phyloP scores from a whole-genome alignment of 2,888 invertebrate genomes.

The Sarcophaga rosellei region DNA sequence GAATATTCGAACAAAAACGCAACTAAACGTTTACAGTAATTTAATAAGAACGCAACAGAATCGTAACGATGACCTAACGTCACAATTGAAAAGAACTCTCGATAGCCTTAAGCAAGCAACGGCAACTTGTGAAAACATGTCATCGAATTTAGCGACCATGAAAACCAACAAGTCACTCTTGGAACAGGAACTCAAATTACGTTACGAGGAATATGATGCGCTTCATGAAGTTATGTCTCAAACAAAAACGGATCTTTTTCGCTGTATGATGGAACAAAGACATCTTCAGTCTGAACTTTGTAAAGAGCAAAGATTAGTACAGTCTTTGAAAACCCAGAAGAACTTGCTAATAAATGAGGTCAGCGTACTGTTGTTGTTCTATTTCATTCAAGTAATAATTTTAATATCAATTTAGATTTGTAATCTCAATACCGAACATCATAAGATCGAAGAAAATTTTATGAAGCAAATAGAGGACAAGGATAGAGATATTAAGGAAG shows the following conservation, averaged over 20 bases:
- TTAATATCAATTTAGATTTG: conserved; percentile 61
- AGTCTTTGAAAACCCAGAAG: conserved; percentile 72
- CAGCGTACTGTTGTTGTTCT: background rate
- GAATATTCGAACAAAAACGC: conserved; percentile 73
- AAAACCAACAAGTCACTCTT: conserved; percentile 71
- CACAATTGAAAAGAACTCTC: conserved; percentile 71
- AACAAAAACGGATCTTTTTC: conserved; percentile 72
- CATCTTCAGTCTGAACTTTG: conserved; percentile 70
- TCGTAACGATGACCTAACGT: conserved; percentile 75
- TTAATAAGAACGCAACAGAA: conserved; percentile 76
- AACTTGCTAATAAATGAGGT: conserved; percentile 73
- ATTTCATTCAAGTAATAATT: background rate
- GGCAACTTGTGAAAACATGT: conserved; percentile 72
- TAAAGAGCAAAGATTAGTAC: conserved; percentile 70
- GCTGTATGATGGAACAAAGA: conserved; percentile 72
- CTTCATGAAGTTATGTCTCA: conserved; percentile 69
- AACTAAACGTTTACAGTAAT: conserved; percentile 75
- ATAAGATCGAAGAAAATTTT: conserved; percentile 63
- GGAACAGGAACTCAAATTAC: conserved; percentile 69
- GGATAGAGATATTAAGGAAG: conserved; percentile 57
- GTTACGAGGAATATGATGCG: conserved; percentile 66
- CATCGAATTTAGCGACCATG: conserved; percentile 71
- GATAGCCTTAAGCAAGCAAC: conserved; percentile 71
- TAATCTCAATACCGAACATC: conserved; percentile 58
- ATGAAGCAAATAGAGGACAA: conserved; percentile 67